Base-by-base conservation (phyloP, 1,140 invertebrate species). In the Drosophila triauraria region DNA sequence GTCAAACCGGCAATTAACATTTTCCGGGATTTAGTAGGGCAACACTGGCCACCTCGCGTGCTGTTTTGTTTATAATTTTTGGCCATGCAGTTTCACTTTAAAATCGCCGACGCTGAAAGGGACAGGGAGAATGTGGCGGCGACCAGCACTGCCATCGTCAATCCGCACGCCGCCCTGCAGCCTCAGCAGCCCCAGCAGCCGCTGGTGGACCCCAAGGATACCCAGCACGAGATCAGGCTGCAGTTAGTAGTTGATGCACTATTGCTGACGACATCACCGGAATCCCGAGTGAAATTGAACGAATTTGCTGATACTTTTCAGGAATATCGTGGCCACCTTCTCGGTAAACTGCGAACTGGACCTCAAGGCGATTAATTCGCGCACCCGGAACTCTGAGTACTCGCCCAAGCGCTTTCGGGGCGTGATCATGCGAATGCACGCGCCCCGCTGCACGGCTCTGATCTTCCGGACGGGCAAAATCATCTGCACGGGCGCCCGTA, bases 381-480 rank as follows among this genome's bases (percentile, higher is more conserved):
- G 98, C 80, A 99, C 99, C 9, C 95, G 99, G 91, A 99, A 99
- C 94, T 99, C 99, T 0, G 99, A 99, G 93, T 99, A 99, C 84
- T 99, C 99, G 94, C 99, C 99, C 32, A 96, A 97, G 56, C 96
- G 99, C 90, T 99, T 99, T 94, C 98, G 98, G 92, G 99, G 99
- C 40, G 96, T 99, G 4, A 98, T 99, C 15, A 99, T 99, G 99
- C 95, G 98, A 90, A 99, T 99, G 91, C 94, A 98, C 79, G 98
- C 99, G 80, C 99, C 99, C 0, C 94, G 98, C 91, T 98, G 98
- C 20, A 99, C 99, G 8, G 99, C 99, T 13, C 93, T 99, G 2
- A 99, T 99, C 53, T 99, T 99, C 92, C 96, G 97, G 75, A 99
- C 99, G 9, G 99, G 99, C 1, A 99, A 99, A 95, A 97, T 99